phyloP scores from a whole-genome alignment of 1,140 invertebrate genomes.

The Drosophila bifasciata region DNA sequence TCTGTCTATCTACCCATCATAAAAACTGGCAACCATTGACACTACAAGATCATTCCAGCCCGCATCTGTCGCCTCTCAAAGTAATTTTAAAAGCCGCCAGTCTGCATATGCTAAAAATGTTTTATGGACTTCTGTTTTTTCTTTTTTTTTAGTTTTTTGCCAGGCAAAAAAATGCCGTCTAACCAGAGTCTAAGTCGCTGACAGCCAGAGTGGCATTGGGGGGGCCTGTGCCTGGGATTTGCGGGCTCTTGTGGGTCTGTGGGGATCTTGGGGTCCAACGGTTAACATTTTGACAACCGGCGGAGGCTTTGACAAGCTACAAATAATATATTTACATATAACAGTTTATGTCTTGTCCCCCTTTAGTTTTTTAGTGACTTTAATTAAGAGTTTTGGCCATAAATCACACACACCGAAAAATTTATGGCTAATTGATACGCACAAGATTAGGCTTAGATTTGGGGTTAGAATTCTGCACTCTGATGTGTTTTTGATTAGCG shows the following conservation, averaged over 20 bases:
- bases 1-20: conserved; percentile 24
- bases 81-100: conserved; percentile 58
- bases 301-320: conserved; percentile 44
- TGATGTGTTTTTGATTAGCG: neutral
- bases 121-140: conserved; percentile 60
- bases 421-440: conserved; percentile 11
- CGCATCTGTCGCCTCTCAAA: conserved; percentile 46
- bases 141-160: neutral
- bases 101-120: conserved; percentile 64
- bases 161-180: conserved; percentile 46
- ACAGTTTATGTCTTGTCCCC: conserved; percentile 44
- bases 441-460: conserved; percentile 17
- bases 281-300: conserved; percentile 57
- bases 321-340: conserved; percentile 52
- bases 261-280: conserved; percentile 38
- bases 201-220: conserved; percentile 16
- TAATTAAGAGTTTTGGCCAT: conserved; percentile 49
- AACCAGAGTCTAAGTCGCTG: conserved; percentile 49
- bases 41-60: conserved; percentile 42
- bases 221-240: conserved; percentile 16
- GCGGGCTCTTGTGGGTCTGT: conserved; percentile 12
- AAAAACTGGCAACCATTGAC: conserved; percentile 46
- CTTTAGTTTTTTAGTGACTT: conserved; percentile 9
- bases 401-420: conserved; percentile 15
- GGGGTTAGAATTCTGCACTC: conserved; percentile 1